These are phyloP conservation scores for Calliopum simillimum DNA, from an alignment of 2,888 invertebrate genomes.

Conservation along the genomic window DNA sequence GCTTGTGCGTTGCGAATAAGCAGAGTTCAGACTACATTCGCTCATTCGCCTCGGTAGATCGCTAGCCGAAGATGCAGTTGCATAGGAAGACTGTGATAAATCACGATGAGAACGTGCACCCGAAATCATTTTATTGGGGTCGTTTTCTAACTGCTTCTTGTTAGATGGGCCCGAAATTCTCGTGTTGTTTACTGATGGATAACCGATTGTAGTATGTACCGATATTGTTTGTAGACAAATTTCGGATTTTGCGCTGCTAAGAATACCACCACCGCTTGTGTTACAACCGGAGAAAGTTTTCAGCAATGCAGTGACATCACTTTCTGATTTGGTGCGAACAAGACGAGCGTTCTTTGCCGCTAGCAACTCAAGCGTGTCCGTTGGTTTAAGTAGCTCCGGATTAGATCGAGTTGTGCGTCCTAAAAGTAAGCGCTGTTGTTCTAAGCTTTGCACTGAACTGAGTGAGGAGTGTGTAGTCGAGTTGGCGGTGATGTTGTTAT, in stretches of 20 bases:
- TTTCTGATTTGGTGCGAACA: conserved; percentile 63
- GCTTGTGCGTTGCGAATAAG: conserved; percentile 53
- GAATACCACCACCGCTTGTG: conserved; percentile 43
- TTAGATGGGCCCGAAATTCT: neutral
- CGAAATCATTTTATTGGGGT: conserved; percentile 47
- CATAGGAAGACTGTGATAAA: conserved; percentile 54
- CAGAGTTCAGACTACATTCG: conserved; percentile 57
- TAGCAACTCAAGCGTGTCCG: conserved; percentile 43
- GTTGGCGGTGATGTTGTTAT: neutral
- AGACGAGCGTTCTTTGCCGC: conserved; percentile 46
- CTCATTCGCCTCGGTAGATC: conserved; percentile 58
- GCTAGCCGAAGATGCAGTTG: conserved; percentile 28
- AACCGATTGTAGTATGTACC: conserved; percentile 52
- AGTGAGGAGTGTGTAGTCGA: conserved; percentile 1
- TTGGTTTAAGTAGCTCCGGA: conserved; percentile 51
- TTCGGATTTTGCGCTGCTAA: conserved; percentile 65
- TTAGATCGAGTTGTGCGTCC: conserved; percentile 54
- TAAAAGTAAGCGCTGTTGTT: conserved; percentile 51
- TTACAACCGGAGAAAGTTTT: conserved; percentile 49
- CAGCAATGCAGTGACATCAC: conserved; percentile 57
- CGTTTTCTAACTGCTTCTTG: conserved; percentile 9
- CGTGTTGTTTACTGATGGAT: conserved; percentile 34
- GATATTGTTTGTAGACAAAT: conserved; percentile 65
- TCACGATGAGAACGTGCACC: conserved; percentile 65
- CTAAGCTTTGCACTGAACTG: conserved; percentile 32